Base-by-base conservation (phyloP, 2,113 vertebrate species). In the Sphyrna mokarran region DNA sequence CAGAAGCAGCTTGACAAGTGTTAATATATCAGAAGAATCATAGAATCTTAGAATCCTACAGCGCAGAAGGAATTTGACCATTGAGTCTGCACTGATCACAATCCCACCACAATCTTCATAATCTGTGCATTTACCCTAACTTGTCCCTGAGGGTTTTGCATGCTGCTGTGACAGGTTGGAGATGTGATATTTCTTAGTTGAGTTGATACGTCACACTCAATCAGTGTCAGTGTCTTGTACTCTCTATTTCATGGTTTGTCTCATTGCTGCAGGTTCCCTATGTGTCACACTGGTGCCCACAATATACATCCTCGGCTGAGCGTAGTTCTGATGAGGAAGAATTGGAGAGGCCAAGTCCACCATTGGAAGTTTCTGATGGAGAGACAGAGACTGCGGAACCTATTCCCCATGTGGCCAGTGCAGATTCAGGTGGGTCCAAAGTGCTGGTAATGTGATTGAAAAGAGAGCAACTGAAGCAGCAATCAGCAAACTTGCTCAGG, bases 311-410 rank as follows among this genome's bases (percentile, higher is more conserved):
- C 96, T 98, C 98, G 10, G 97, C 96, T 0, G 98, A 98, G 96
- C 98, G 98, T 96, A 99, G 98, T 97, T 99, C 99, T 0, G 99
- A 99, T 6, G 99, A 99, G 63, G 99, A 99, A 93, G 99, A 99
- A 87, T 98, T 98, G 0, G 98, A 98, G 96, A 98, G 97, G 96
- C 98, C 98, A 95, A 99, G 99, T 89, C 98, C 99, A 0, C 98
- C 98, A 0, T 94, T 99, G 96, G 99, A 99, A 96, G 99, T 99
- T 58, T 99, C 99, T 20, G 99, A 99, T 37, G 99, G 99, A 80
- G 99, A 99, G 96, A 97, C 97, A 0, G 98, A 98, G 66, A 97
- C 98, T 96, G 97, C 98, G 96, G 99, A 99, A 40, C 98, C 98
- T 0, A 97, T 97, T 40, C 96, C 98, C 33, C 98, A 98, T 70